Percentiles rank a stretch among this genome's conserved stretches.
These are phyloP conservation scores for Trogon surrucura DNA, from an alignment of 2,113 vertebrate species.

Conservation along the genomic window DNA sequence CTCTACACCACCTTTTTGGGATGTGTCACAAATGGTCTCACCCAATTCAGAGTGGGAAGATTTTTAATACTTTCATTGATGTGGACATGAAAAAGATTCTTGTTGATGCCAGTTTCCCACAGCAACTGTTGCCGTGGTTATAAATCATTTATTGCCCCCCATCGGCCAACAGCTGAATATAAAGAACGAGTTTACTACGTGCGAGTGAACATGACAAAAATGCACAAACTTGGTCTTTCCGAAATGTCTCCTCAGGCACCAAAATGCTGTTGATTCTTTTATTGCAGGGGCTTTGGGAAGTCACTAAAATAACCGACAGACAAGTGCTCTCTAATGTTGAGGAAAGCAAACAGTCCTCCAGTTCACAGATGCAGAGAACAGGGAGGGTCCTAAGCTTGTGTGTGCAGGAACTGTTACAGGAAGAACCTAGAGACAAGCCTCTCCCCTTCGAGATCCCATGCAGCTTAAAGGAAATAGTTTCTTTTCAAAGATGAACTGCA, in stretches of 20 bases:
- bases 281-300: not conserved
- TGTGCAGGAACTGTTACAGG: not conserved
- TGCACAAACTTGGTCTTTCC: not conserved
- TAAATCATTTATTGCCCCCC: conserved; percentile 66
- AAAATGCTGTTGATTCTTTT: not conserved
- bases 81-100: conserved; percentile 28
- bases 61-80: conserved; percentile 23
- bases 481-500: not conserved
- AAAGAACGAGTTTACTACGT: conserved; percentile 11
- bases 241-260: not conserved
- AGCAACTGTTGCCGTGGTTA: conserved; percentile 72
- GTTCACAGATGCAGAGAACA: not conserved
- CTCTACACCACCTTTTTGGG: not conserved
- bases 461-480: not conserved
- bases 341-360: not conserved
- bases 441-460: not conserved
- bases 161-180: not conserved
- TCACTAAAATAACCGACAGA: not conserved
- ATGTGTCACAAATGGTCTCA: not conserved
- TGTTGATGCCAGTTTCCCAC: conserved; percentile 57
- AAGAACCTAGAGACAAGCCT: not conserved
- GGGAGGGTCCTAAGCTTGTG: not conserved
- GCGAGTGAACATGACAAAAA: not conserved
- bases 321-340: not conserved
- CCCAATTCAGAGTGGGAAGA: not conserved